Conservation (phyloP, 1,140 invertebrate species). For the Pollicipes pollicipes region DNA sequence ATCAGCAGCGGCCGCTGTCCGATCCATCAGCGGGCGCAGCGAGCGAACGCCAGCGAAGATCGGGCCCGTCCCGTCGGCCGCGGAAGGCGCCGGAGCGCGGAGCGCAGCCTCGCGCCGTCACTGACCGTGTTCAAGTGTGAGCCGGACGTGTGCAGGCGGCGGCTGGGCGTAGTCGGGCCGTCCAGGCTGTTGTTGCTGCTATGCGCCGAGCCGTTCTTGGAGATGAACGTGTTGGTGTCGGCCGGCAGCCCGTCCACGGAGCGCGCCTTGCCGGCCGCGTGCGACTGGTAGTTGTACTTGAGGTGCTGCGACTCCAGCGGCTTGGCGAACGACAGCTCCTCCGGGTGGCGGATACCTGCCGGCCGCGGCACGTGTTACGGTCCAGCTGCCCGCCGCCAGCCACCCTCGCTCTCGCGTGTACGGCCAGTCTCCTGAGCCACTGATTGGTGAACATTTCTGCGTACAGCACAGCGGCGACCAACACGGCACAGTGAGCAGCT, state of each 20-base stretch:
- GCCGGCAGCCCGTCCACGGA: conserved; percentile 26
- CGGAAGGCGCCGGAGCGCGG: too few species aligned
- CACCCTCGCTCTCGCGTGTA: too few species aligned
- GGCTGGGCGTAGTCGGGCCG: conserved; percentile 6
- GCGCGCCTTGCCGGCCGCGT: conserved; percentile 12
- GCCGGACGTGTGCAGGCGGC: background rate
- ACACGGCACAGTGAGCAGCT: too few species aligned
- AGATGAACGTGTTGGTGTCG: conserved; percentile 73
- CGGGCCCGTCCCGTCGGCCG: too few species aligned
- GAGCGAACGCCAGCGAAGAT: too few species aligned
- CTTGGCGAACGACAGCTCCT: conserved; percentile 88
- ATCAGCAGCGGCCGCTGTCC: too few species aligned
- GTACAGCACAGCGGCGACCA: too few species aligned
- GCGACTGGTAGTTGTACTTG: conserved; percentile 52
- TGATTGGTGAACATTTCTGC: too few species aligned
- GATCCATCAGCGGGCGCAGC: too few species aligned
- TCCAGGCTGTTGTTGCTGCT: conserved; percentile 17
- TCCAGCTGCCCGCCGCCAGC: too few species aligned
- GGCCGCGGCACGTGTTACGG: too few species aligned
- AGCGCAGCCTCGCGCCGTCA: background rate
- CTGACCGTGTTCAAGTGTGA: background rate
- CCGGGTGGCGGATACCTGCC: conserved; percentile 80
- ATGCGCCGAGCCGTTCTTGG: conserved; percentile 16
- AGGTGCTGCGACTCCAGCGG: conserved; percentile 66
- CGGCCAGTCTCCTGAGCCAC: too few species aligned